Evolutionary conservation across 2,113 vertebrate genomes (phyloP), one percentile per base, ranked within the genome.

Genomic region (Eptesicus fuscus): DNA sequence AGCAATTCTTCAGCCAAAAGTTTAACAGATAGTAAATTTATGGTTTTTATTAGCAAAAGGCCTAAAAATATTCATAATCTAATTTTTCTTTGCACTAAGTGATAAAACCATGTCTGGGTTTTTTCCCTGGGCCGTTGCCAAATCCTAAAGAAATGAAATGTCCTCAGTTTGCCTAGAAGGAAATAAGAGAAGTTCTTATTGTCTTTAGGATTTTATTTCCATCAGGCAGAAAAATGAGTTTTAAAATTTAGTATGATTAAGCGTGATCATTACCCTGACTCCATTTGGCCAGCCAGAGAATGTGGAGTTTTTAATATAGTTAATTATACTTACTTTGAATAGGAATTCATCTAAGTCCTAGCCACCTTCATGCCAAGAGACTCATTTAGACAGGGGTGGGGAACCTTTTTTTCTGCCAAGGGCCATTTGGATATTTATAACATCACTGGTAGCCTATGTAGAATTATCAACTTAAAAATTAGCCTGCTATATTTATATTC

Each of bases 161-260:
- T 71, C 10, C 17, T 95, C 53, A 65, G 0, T 69, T 93, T 86
- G 47, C 51, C 67, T 83, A 83, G 35, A 25, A 80, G 35, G 71
- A 90, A 83, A 69, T 78, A 51, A 63, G 40, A 91, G 44, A 76
- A 70, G 8, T 51, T 65, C 83, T 86, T 90, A 18, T n/a, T 87
- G 40, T 71, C 40, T 18, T n/a, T 91, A 78, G 67, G 1, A n/a
- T 56, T 86, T 76, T 73, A 82, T 83, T 79, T 74, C 63, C 16
- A 35, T 96, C 49, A 83, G 14, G 6, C 83, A 92, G 79, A 95
- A 25, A 88, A 91, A 53, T 67, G 9, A 49, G 17, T 80, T 95
- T 92, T 32, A 93, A 94, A 77, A 35, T 88, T 56, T 56, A 49
- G 4, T 84, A 22, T 67, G 22, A 11, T 74, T 69, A 93, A 88